Percentiles rank a stretch among this genome's conserved stretches.
Evolutionary conservation across 2,113 vertebrate species (phyloP).

Genomic region (Paradisaea rubra): DNA sequence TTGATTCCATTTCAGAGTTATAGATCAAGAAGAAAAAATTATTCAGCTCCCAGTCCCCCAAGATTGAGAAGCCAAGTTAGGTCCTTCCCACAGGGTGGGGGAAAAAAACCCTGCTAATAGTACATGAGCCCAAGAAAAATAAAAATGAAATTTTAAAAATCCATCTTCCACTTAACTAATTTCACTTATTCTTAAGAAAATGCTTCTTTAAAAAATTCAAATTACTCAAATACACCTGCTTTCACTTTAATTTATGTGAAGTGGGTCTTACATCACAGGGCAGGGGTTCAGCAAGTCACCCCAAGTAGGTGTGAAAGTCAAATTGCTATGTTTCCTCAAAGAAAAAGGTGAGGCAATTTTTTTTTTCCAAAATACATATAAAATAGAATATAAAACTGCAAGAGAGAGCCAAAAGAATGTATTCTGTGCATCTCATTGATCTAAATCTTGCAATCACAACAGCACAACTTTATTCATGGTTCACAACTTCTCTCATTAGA

Average conservation of each 20-base stretch:
- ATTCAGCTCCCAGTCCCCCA: not conserved
- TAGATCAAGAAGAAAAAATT: not conserved
- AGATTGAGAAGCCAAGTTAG: not conserved
- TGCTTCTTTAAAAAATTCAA: not conserved
- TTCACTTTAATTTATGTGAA: constrained; percentile 21
- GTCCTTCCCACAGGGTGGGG: not conserved
- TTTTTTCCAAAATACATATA: not conserved
- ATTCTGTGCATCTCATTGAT: not conserved
- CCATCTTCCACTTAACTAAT: not conserved
- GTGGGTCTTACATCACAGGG: not conserved
- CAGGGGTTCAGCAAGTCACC: not conserved
- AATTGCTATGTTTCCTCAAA: not conserved
- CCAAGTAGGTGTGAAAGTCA: not conserved
- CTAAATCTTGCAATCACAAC: not conserved
- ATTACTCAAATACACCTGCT: not conserved
- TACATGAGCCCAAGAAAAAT: not conserved
- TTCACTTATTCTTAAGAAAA: not conserved
- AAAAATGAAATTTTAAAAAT: not conserved
- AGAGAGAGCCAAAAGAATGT: not conserved
- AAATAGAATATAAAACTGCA: not conserved
- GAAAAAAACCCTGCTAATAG: not conserved
- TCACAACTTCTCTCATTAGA: not conserved
- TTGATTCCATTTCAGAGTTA: not conserved
- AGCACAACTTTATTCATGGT: not conserved
- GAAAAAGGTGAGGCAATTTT: accelerated